Base-by-base conservation (phyloP, 2,888 invertebrate genomes). In the Osmoderma eremita region DNA sequence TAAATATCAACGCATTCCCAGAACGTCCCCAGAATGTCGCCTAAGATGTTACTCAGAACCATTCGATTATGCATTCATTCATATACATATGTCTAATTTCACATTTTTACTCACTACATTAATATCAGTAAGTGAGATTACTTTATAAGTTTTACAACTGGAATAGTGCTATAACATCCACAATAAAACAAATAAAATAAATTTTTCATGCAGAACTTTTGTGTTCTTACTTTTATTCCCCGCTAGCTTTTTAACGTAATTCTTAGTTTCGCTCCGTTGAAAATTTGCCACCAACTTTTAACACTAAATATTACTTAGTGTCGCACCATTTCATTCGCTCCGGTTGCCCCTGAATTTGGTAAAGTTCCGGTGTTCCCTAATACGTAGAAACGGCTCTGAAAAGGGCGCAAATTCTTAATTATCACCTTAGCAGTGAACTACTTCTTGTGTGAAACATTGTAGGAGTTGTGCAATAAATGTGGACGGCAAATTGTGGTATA, bases 281-380 rank as follows among this genome's bases (percentile, higher is more conserved):
- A 66, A 66, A 61, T 66, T 50, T 50, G 41, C 61, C 42, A 24
- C 61, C 61, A 66, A 66, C 58, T 66, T 66, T 50, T 41, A 66
- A 58, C 65, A 66, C 65, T 66, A 66, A 66, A 66, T 66, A 66
- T 66, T 66, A 66, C 61, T 66, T 66, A 66, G 50, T 50, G 65
- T 66, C 65, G 50, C 39, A 38, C 50, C 65, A 61, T 66, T 66
- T 66, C 65, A 61, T 66, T 58, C 42, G 50, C 61, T 58, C 65
- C 61, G 61, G 48, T 66, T 66, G 65, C 58, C 24, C 48, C 20
- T 13, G 63, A 45, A 61, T 45, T 61, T 61, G 45, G 15, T 45
- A 36, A 41, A 13, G 45, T 20, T 48, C 30, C 22, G 13, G 3
- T 51, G 50, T 12, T 39, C 17, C 38, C 53, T 36, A 17, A 38